Evolutionary conservation across 2,888 invertebrate genomes (phyloP), one percentile per base, ranked within the genome.

Genomic region (Caenorhabditis wallacei): DNA sequence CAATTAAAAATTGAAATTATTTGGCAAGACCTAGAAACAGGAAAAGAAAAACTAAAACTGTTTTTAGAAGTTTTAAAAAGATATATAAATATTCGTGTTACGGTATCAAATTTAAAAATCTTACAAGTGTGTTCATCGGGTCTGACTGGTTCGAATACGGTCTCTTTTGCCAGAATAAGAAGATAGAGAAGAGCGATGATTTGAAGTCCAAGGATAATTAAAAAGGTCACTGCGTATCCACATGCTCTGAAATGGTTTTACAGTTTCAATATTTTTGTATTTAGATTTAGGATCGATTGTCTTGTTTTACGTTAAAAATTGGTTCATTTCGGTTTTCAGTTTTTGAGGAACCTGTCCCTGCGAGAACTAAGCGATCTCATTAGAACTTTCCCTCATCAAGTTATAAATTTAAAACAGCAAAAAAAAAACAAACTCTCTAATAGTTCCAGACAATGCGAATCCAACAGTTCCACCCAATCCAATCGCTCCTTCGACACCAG

Each of bases 401-500:
- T 13, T 43, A 8, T 7, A 13, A 3, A 16, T 3, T 5, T 18
- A 26, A 24, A n/a, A 68, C 37, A 53, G 18, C n/a, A 43, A 35
- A 43, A 20, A 4, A 20, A 37, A 57, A 48, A 69, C 85, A 46
- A 48, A 90, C 90, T 87, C 85, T 85, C 91, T 61, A 24, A 92
- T 88, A 1, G 92, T 85, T 5, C 93, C 93, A 3, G 92, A 92
- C 8, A 91, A 51, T 5, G 91, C 89, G 11, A 90, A 92, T 13
- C 93, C 92, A 20, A 92, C 64, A 20, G 92, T 92, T 48, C 91
- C 92, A 5, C 93, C 91, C 35, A 93, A 68, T 63, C 92, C 92
- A 54, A 92, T 91, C 83, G 92, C 92, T 1, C 92, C 91, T 84
- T 93, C 93, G 59, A 92, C 85, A 46, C 92, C 89, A 1, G 92